Evolutionary conservation across 2,888 invertebrate genomes (phyloP).

Genomic region (Blera fallax): DNA sequence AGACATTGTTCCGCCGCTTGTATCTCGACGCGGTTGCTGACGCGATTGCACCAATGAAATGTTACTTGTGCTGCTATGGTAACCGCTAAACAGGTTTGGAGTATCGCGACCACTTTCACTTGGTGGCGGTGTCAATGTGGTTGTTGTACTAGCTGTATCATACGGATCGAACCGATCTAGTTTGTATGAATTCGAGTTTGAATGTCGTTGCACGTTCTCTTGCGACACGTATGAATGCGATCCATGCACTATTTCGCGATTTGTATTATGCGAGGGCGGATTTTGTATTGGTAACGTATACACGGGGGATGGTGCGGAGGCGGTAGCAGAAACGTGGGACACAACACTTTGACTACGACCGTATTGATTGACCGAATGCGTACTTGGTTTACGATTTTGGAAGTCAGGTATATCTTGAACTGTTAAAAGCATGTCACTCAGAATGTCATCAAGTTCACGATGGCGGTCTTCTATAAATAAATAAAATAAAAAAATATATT

Average conservation of each 20-base stretch:
- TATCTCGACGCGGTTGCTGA: slow-evolving; percentile 43
- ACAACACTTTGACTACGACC: slow-evolving; percentile 73
- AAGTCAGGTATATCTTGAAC: slow-evolving; percentile 90
- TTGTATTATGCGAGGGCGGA: slow-evolving; percentile 57
- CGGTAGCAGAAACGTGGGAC: slow-evolving; percentile 60
- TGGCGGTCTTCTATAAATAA: slow-evolving; percentile 81
- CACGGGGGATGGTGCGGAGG: slow-evolving; percentile 58
- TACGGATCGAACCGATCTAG: slow-evolving; percentile 74
- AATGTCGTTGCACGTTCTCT: slow-evolving; percentile 56
- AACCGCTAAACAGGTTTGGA: slow-evolving; percentile 72
- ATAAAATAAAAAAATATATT: slow-evolving; percentile 21
- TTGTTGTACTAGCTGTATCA: slow-evolving; percentile 76
- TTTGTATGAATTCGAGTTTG: slow-evolving; percentile 63
- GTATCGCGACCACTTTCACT: slow-evolving; percentile 76
- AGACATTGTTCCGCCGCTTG: slow-evolving; percentile 40
- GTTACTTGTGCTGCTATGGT: slow-evolving; percentile 69
- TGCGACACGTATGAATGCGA: slow-evolving; percentile 73
- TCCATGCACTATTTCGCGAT: slow-evolving; percentile 65
- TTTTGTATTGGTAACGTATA: slow-evolving; percentile 65
- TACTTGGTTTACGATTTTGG: slow-evolving; percentile 73
- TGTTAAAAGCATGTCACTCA: slow-evolving; percentile 93
- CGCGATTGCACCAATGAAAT: slow-evolving; percentile 71
- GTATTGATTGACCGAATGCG: slow-evolving; percentile 66
- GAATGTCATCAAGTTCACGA: slow-evolving; percentile 91
- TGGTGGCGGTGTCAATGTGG: slow-evolving; percentile 76